Base-by-base conservation (phyloP, 2,888 invertebrate genomes). In the Mechanitis messenoides region DNA sequence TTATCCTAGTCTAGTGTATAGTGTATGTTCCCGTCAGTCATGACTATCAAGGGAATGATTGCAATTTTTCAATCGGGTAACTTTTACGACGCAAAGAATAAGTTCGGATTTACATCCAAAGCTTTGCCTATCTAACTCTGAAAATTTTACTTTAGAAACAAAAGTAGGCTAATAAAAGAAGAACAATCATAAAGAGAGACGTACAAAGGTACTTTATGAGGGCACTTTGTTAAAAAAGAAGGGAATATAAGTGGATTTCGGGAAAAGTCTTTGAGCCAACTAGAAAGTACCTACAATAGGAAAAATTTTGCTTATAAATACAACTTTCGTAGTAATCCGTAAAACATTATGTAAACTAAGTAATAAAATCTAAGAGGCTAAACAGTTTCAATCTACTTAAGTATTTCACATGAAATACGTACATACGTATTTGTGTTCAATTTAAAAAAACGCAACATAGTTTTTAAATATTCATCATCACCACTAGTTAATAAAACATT, bases 91-190 rank as follows among this genome's bases (percentile, higher is more conserved):
- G 72, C 79, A 78, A 79, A 79, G 79, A 81, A 85, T 87, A 84
- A 87, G 84, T 85, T 84, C 79, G 85, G 88, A 85, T 87, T 87
- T 88, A 83, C 82, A 83, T 76, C 80, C 76, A 81, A 81, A 81
- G 79, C 82, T 56, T 78, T 81, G 83, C 81, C 82, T 85, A 84
- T 80, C 80, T 77, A 86, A 87, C 84, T 87, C 83, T 77, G 81
- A 77, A 86, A 83, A 87, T 87, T 87, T 87, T 86, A 87, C 87
- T 88, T 86, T 86, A 84, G 83, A 84, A 87, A 88, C 84, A 87
- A 88, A 87, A 88, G 88, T 87, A 87, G 84, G 86, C 79, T 80
- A 88, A 88, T 88, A 88, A 88, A 88, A 88, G 86, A 87, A 87
- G 87, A 87, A 87, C 87, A 87, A 87, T 87, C 85, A 87, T 88